Percentiles rank a stretch among this genome's conserved stretches.
These are phyloP conservation scores for Bombus fervidus DNA, from an alignment of 1,140 invertebrate species.

Conservation along the genomic window DNA sequence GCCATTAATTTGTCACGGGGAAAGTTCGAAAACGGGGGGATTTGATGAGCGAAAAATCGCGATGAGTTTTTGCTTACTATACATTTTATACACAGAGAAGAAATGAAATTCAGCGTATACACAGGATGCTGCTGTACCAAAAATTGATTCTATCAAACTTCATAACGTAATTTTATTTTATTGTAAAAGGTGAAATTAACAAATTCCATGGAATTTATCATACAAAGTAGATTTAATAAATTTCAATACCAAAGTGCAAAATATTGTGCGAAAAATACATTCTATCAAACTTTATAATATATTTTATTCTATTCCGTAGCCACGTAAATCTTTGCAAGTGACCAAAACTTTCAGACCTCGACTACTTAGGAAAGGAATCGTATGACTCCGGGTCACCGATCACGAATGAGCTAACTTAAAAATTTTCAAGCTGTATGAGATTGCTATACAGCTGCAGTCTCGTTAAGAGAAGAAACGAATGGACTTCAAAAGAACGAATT, in stretches of 20 bases:
- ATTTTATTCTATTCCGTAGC: too few relatives aligned
- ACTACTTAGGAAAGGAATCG: too few relatives aligned
- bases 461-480: not conserved
- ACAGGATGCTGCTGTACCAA: too few relatives aligned
- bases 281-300: not conserved
- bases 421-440: not conserved
- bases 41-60: not conserved
- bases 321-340: too few relatives aligned
- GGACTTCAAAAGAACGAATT: not conserved
- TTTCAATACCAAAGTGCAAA: not conserved
- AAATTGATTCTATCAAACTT: too few relatives aligned
- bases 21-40: not conserved
- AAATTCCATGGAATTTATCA: too few relatives aligned
- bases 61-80: too few relatives aligned
- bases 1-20: not conserved
- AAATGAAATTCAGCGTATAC: too few relatives aligned
- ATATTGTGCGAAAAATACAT: not conserved
- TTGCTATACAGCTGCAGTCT: not conserved
- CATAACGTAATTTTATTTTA: too few relatives aligned
- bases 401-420: not conserved
- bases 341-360: too few relatives aligned
- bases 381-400: not conserved
- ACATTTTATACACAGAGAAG: too few relatives aligned
- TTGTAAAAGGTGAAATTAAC: too few relatives aligned
- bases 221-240: not conserved